Conservation (phyloP, 2,888 invertebrate species). For the Lasius fuliginosus region DNA sequence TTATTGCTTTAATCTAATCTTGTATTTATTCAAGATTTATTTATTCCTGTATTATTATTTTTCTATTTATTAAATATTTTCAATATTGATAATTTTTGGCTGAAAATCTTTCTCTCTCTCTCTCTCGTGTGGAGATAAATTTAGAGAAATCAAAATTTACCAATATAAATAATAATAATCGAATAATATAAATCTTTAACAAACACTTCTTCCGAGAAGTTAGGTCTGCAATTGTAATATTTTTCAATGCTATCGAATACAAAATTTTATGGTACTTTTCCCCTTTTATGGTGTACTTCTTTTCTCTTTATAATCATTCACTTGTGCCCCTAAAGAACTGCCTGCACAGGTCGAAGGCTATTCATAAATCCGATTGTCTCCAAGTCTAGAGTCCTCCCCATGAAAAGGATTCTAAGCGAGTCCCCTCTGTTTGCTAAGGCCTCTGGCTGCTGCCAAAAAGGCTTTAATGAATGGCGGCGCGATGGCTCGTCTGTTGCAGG, state of each 20-base stretch:
- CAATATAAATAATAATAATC: neutral
- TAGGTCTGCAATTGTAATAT: neutral
- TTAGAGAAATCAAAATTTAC: neutral
- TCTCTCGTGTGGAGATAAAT: neutral
- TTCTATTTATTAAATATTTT: neutral
- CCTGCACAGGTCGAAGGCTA: neutral
- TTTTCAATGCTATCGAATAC: neutral
- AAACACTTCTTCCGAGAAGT: neutral
- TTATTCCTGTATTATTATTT: neutral
- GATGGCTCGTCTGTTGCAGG: slow-evolving; percentile 75
- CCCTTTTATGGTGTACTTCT: neutral
- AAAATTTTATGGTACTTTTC: neutral
- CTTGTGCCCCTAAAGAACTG: neutral
- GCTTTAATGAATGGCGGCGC: slow-evolving; percentile 59
- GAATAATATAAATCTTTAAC: neutral
- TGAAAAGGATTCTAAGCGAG: neutral
- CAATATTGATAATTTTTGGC: neutral
- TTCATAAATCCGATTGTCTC: neutral
- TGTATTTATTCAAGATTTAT: too few species aligned
- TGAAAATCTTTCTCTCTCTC: neutral
- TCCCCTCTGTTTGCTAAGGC: neutral
- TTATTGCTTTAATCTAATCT: neutral
- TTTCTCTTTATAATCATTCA: neutral
- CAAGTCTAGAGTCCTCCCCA: neutral
- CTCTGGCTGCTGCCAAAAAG: neutral